Evolutionary conservation across 2,888 invertebrate genomes (phyloP), one percentile per base, ranked within the genome.

Genomic region (Brachyptera putata): DNA sequence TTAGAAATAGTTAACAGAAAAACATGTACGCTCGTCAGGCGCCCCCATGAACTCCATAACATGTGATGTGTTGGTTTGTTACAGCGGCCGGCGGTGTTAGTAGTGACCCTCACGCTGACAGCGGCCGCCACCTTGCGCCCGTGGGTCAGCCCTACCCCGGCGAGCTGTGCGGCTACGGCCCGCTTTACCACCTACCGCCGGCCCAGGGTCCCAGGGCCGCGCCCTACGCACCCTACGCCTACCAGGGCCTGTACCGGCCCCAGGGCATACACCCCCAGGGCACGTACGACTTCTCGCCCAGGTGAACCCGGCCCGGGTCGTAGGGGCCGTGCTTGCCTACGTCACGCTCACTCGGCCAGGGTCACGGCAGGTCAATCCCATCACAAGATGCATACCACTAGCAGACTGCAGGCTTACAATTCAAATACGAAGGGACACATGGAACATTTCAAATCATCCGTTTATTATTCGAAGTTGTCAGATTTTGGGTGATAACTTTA

Each of bases 91-190:
- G n/a, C n/a, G n/a, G n/a, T n/a, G n/a, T n/a, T n/a, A n/a, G n/a
- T n/a, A n/a, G n/a, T n/a, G n/a, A 14, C 66, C 30, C 65, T 56
- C 62, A 60, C 69, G 56, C 67, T 69, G n/a, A 67, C 68, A 57
- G 43, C 53, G 16, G 21, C 58, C 56, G n/a, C 43, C 41, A n/a
- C 18, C 56, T 41, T 24, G 56, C 77, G 72, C 71, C 74, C 2
- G 73, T 84, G 1, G 74, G 80, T 53, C 84, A 84, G 73, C 84
- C 84, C 1, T 85, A 85, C 70, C 79, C 81, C 1, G 81, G 79
- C 1, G 85, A 85, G 68, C 76, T 85, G 62, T 84, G 84, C 73
- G 80, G 82, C 48, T 85, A 85, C 72, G 84, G 85, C 0, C 85
- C 85, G 34, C 77, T 85, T 1, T 85, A 85, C 70, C 76, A 81